Percentiles rank a stretch among this genome's conserved stretches.
These are phyloP conservation scores for Pseudococcus viburni DNA, from an alignment of 2,888 invertebrate genomes.

Conservation along the genomic window DNA sequence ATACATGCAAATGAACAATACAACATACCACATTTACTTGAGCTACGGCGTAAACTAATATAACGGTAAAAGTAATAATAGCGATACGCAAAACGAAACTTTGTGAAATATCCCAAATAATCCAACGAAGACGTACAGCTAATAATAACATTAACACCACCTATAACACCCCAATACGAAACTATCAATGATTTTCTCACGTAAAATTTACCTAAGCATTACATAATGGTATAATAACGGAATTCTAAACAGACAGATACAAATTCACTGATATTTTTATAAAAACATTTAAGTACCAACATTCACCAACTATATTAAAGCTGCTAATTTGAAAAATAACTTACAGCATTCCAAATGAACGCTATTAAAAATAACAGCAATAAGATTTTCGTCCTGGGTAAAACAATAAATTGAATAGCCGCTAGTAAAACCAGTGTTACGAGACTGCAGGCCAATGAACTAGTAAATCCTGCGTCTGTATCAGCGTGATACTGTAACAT, in stretches of 20 bases:
- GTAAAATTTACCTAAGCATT: background rate
- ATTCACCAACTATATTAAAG: background rate
- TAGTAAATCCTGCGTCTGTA: slow-evolving; percentile 88
- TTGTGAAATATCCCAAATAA: slow-evolving; percentile 88
- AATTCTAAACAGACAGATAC: background rate
- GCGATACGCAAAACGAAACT: slow-evolving; percentile 87
- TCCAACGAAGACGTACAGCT: slow-evolving; percentile 86
- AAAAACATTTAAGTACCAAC: background rate
- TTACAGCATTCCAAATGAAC: slow-evolving; percentile 88
- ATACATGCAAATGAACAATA: slow-evolving; percentile 26
- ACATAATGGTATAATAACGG: background rate
- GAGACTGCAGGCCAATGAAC: slow-evolving; percentile 84
- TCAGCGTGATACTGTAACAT: slow-evolving; percentile 84
- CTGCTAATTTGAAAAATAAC: slow-evolving; percentile 59
- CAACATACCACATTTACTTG: slow-evolving; percentile 92
- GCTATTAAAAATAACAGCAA: slow-evolving; percentile 88
- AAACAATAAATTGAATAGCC: slow-evolving; percentile 83
- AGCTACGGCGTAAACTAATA: slow-evolving; percentile 89
- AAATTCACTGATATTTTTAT: background rate
- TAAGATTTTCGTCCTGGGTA: slow-evolving; percentile 85
- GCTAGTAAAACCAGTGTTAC: slow-evolving; percentile 83
- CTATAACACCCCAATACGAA: slow-evolving; percentile 67
- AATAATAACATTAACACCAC: slow-evolving; percentile 86
- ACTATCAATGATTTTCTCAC: slow-evolving; percentile 50
- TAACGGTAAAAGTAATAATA: slow-evolving; percentile 88